Evolutionary conservation across 2,888 invertebrate genomes (phyloP).

Genomic region (Julus scandinavius): DNA sequence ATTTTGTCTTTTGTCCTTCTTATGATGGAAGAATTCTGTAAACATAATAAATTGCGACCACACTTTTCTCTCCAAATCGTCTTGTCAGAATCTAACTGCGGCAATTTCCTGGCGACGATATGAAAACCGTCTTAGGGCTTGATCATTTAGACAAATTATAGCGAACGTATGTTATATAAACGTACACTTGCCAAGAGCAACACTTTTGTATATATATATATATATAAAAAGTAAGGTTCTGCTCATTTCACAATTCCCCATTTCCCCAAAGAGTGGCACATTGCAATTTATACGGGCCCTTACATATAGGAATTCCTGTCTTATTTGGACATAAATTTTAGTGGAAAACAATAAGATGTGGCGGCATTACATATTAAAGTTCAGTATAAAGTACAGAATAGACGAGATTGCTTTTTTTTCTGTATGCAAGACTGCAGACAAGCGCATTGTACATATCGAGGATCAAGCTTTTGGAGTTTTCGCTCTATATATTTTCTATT

Average conservation of each 20-base stretch:
- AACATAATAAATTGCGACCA: conserved; percentile 35
- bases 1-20: neutral
- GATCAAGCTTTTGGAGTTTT: neutral
- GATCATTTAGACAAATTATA: conserved; percentile 35
- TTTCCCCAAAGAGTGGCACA: conserved; percentile 19
- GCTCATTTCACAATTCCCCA: conserved; percentile 20
- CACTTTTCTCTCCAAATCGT: conserved; percentile 17
- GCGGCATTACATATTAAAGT: conserved; percentile 48
- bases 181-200: neutral
- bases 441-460: neutral
- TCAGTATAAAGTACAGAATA: conserved; percentile 10
- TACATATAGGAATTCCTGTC: conserved; percentile 34
- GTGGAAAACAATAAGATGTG: conserved; percentile 34
- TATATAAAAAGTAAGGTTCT: neutral
- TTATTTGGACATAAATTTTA: conserved; percentile 42
- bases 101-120: conserved; percentile 42
- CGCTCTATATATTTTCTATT: conserved; percentile 30
- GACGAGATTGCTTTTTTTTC: conserved; percentile 39
- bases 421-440: neutral
- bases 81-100: conserved; percentile 26
- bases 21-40: neutral
- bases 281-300: neutral
- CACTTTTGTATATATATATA: neutral
- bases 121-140: conserved; percentile 35
- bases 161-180: neutral